phyloP scores from a whole-genome alignment of 1,140 invertebrate genomes.

The Ctenoplectra terminalis region DNA sequence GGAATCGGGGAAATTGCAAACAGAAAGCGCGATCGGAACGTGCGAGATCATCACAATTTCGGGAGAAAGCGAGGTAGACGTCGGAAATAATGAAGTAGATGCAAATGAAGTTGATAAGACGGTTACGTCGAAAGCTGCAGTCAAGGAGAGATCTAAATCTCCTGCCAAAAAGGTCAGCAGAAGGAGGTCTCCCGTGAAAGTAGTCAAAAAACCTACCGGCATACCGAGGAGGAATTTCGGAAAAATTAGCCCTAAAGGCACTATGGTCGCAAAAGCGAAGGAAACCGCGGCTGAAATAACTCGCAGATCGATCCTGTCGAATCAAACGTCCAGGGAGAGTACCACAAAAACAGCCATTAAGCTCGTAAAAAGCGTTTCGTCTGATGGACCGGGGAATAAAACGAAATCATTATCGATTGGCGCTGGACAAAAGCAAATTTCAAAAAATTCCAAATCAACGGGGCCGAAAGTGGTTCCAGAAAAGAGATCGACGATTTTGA shows the following conservation, averaged over 20 bases:
- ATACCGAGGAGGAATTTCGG: constrained; percentile 52
- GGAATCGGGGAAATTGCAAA: not conserved
- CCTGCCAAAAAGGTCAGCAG: constrained; percentile 75
- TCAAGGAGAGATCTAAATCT: constrained; percentile 74
- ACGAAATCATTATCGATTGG: not conserved
- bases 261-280: constrained; percentile 54
- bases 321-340: not conserved
- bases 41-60: not conserved
- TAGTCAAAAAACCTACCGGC: constrained; percentile 67
- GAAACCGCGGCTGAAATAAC: constrained; percentile 42
- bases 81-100: not conserved
- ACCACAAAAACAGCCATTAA: not conserved
- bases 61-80: constrained; percentile 7
- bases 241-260: constrained; percentile 42
- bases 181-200: constrained; percentile 75
- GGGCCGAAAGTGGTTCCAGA: not conserved
- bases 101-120: constrained; percentile 15
- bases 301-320: constrained; percentile 31
- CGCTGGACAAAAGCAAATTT: not conserved
- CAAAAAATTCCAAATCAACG: not conserved
- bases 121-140: not conserved
- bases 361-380: not conserved
- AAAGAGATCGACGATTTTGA: constrained; percentile 41
- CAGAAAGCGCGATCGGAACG: not conserved
- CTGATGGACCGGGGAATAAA: not conserved